phyloP scores from a whole-genome alignment of 2,888 invertebrate species.

The Drosophila koepferae region DNA sequence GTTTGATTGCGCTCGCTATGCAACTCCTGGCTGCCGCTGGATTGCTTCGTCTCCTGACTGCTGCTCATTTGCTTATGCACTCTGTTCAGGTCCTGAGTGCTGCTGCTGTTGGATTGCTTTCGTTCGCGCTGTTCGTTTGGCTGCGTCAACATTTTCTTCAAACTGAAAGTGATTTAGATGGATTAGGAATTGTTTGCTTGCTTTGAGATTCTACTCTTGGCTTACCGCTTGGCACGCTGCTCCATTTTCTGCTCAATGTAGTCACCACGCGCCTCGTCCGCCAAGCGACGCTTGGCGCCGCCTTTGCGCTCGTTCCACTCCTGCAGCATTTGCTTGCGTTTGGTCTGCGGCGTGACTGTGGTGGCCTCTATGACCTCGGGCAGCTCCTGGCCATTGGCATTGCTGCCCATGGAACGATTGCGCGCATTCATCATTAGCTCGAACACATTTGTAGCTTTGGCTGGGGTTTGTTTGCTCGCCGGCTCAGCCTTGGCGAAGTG shows the following conservation, averaged over 20 bases:
- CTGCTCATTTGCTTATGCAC: neutral
- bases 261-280: conserved; percentile 87
- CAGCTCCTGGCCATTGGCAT: conserved; percentile 87
- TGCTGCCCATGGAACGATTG: conserved; percentile 88
- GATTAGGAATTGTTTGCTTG: neutral
- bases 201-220: neutral
- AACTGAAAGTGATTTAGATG: conserved; percentile 52
- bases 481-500: conserved; percentile 44
- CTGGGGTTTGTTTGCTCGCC: neutral
- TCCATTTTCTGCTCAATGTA: conserved; percentile 87
- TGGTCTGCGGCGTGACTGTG: conserved; percentile 69
- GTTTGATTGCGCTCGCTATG: neutral
- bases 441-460: conserved; percentile 86
- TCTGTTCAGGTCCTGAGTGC: conserved; percentile 2
- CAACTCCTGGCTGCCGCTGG: neutral
- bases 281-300: conserved; percentile 87
- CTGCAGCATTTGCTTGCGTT: conserved; percentile 87
- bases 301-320: conserved; percentile 89
- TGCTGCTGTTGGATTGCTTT: conserved; percentile 5
- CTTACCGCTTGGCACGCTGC: conserved; percentile 87
- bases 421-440: conserved; percentile 89
- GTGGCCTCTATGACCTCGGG: conserved; percentile 48
- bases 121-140: conserved; percentile 31
- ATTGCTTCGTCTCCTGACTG: neutral
- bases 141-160: conserved; percentile 82